phyloP scores from a whole-genome alignment of 2,797 vertebrate genomes.

The Pangasius mekongensis region DNA sequence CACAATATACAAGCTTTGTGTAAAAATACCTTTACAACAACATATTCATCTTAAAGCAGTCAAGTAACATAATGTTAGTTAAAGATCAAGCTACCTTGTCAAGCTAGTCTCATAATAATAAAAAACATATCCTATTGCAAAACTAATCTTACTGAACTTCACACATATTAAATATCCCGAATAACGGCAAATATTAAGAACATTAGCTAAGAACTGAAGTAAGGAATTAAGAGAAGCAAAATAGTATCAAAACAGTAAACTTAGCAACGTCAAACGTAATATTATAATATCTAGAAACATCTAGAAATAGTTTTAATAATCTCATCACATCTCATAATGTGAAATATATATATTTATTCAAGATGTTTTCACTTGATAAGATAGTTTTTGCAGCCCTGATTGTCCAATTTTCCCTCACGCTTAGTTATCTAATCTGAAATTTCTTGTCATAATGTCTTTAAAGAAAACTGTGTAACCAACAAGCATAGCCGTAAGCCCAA shows the following conservation, averaged over 20 bases:
- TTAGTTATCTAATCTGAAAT: background rate
- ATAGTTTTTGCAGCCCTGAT: background rate
- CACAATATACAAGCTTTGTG: background rate
- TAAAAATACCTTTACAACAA: background rate
- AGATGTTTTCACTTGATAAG: background rate
- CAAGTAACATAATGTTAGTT: background rate
- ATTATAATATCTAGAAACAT: background rate
- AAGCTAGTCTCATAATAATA: background rate
- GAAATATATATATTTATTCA: background rate
- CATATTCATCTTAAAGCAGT: background rate
- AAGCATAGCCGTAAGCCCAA: background rate
- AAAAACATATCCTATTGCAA: background rate
- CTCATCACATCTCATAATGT: background rate
- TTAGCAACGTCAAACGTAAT: background rate
- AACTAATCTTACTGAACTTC: background rate
- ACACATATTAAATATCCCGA: background rate
- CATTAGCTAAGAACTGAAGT: background rate
- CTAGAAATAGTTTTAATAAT: background rate
- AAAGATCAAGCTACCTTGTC: background rate
- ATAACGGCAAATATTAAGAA: background rate
- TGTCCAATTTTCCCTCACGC: background rate
- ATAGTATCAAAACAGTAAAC: background rate
- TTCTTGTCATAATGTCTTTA: background rate
- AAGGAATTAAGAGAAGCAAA: background rate
- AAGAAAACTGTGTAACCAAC: background rate